Base-by-base conservation (phyloP, 23 tunicate species). In the Trididemnum clinides region DNA sequence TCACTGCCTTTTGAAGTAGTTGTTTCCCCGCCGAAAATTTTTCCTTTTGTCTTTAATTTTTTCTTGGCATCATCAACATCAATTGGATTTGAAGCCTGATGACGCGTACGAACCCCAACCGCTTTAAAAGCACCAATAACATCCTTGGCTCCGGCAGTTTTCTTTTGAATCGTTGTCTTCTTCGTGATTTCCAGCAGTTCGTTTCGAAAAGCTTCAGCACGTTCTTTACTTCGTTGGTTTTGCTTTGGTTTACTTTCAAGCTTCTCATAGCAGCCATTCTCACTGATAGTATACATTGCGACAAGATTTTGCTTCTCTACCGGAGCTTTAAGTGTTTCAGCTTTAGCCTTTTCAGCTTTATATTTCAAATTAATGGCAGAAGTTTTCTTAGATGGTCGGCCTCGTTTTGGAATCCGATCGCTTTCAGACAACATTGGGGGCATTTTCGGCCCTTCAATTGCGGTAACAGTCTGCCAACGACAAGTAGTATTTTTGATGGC, bases 391-490 rank as follows among this genome's bases (percentile, higher is more conserved):
- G 98, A 94, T 6, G 98, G 98, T 10, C 98, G 88, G 0, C 98
- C 98, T 25, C 98, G 85, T 66, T 94, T 94, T 26, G 98, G 98
- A 0, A 94, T 94, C 1, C 98, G 88, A 58, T 94, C 98, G 12
- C 84, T 69, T 37, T 94, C 98, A 0, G 98, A 94, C 20, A 94
- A 39, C 88, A 89, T 65, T 3, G 98, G 98, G 33, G 98, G 98
- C 34, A 94, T 57, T 69, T 94, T 94, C 27, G 90, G 90, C 4
- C 91, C 98, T 85, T 94, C 88, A 22, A 94, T 71, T 1, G 98
- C 98, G 28, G 98, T 94, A n/a, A 94, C 98, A 21, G 98, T 94
- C 62, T 94, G 98, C 98, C 98, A 94, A n/a, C 88, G 54, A 62
- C 87, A 7, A 0, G 35, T 72, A 28, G 72, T 78, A 58, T 1